Conservation (phyloP, 64 coral and sea anemone species). For the Anthopleura sola region DNA sequence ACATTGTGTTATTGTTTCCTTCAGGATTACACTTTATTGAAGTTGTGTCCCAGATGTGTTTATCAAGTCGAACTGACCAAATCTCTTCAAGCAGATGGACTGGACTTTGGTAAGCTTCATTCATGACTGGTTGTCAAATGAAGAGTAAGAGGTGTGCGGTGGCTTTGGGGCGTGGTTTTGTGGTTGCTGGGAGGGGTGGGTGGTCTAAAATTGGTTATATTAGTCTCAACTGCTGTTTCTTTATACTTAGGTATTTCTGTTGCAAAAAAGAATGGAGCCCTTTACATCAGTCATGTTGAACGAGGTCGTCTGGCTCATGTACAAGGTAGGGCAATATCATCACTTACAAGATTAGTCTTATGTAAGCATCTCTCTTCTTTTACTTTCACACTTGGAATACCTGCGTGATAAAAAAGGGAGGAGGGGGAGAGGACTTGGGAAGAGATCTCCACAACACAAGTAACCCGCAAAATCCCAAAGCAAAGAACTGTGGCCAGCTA, state of each 20-base stretch:
- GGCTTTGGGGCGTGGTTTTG: neutral
- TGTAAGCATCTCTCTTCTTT: neutral
- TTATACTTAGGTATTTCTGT: conserved; percentile 58
- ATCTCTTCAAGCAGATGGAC: conserved; percentile 66
- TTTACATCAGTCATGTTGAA: conserved; percentile 72
- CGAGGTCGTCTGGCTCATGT: conserved; percentile 81
- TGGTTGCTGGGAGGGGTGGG: neutral
- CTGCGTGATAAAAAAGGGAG: no score
- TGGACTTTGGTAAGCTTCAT: conserved; percentile 67
- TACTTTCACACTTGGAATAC: no score
- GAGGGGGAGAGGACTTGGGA: no score
- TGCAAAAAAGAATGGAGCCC: conserved; percentile 39
- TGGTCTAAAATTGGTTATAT: neutral
- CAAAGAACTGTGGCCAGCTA: no score
- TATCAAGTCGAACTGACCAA: conserved; percentile 78
- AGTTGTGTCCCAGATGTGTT: conserved; percentile 69
- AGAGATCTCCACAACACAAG: no score
- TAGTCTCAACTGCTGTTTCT: neutral
- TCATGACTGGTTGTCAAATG: no score
- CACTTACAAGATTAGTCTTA: neutral
- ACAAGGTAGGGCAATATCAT: conserved; percentile 58
- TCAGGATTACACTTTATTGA: conserved; percentile 75
- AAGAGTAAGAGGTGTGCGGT: no score
- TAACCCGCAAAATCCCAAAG: no score
- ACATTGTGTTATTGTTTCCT: neutral